Evolutionary conservation across 2,888 invertebrate species (phyloP).

Genomic region (Rhagonycha lutea): DNA sequence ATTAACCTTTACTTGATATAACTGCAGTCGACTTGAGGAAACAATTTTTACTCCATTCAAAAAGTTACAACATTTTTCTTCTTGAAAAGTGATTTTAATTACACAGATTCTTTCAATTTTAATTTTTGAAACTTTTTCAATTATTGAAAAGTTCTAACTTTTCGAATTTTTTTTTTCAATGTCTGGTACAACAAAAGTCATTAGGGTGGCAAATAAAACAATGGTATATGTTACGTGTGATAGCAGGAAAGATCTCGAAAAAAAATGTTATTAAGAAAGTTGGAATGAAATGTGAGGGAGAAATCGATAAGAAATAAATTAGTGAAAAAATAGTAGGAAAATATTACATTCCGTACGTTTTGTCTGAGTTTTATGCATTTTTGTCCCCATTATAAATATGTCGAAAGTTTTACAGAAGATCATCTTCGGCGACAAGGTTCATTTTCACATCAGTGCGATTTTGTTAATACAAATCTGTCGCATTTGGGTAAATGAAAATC

Average conservation of each 20-base stretch:
- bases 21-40: neutral
- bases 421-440: too few relatives aligned
- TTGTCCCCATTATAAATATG: too few relatives aligned
- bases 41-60: neutral
- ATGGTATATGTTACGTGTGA: neutral
- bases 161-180: neutral
- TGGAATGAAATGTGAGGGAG: neutral
- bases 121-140: neutral
- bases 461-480: too few relatives aligned
- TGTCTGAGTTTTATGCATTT: too few relatives aligned
- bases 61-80: neutral
- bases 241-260: too few relatives aligned
- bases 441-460: too few relatives aligned
- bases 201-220: neutral
- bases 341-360: too few relatives aligned
- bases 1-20: neutral
- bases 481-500: too few relatives aligned
- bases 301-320: neutral
- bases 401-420: too few relatives aligned
- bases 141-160: neutral
- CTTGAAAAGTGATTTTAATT: neutral
- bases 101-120: neutral
- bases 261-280: neutral
- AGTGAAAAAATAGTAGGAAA: too few relatives aligned
- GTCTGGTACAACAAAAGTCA: neutral